phyloP scores from a whole-genome alignment of 2,113 vertebrate genomes.

The Gavia stellata region DNA sequence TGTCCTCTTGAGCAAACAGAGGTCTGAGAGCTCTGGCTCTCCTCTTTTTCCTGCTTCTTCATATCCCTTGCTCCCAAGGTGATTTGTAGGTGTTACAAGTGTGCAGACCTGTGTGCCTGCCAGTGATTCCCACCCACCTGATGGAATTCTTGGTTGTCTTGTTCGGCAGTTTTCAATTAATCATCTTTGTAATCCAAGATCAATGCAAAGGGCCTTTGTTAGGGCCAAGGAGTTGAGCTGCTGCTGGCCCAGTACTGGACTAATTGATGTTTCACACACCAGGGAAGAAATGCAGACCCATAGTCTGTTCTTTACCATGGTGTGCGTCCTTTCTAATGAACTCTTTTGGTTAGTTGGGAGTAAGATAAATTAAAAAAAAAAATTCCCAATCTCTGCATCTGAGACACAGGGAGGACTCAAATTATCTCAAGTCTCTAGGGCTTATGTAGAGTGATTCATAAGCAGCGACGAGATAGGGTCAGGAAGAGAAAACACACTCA shows the following conservation, averaged over 20 bases:
- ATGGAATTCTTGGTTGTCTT: neutral
- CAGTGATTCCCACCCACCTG: neutral
- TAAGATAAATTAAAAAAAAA: neutral
- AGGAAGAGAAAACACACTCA: neutral
- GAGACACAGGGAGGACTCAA: neutral
- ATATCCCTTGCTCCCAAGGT: neutral
- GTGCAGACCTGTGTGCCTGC: neutral
- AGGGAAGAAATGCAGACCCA: neutral
- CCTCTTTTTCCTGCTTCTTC: neutral
- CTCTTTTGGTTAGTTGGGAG: neutral
- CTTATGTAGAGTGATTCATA: neutral
- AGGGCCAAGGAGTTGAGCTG: neutral
- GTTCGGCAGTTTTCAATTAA: neutral
- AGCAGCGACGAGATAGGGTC: neutral
- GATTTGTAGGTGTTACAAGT: neutral
- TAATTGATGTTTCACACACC: neutral
- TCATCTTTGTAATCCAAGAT: neutral
- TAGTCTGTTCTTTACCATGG: neutral
- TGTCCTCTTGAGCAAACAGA: neutral
- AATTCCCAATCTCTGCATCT: neutral
- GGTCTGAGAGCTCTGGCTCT: neutral
- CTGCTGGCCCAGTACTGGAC: neutral
- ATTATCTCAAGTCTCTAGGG: neutral
- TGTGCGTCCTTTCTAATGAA: neutral
- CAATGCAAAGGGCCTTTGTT: neutral